Base-by-base conservation (phyloP, 2,888 invertebrate species). In the Byasa hedistus region DNA sequence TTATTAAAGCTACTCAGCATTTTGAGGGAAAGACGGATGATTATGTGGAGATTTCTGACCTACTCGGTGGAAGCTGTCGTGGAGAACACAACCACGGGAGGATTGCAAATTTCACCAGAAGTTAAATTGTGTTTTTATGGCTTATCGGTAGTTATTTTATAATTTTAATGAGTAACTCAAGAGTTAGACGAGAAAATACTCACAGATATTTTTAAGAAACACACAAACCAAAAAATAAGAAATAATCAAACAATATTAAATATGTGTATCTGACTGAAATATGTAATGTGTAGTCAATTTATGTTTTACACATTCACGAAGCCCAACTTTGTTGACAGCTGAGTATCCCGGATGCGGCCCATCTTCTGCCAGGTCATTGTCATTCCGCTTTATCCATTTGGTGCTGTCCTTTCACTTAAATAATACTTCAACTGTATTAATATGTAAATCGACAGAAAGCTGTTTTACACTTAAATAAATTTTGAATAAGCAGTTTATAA, bases 321-420 rank as follows among this genome's bases (percentile, higher is more conserved):
- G 67, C 55, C 67, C 59, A 60, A 36, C 61, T 54, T 44, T 24
- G 64, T 17, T 61, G 64, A 61, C 67, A 68, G 64, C 57, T 57
- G 57, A 60, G 48, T 52, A 57, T 62, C 56, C 67, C 67, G 67
- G 67, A 68, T 59, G 61, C 62, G 59, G 58, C 61, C 48, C 65
- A 68, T 68, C 61, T 65, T 65, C 68, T 24, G 61, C 24, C 64
- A 68, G 65, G 57, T 65, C 61, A 68, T 68, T 68, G 68, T 68
- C 63, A 65, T 59, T 61, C 59, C 63, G 66, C 48, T 62, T 60
- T 36, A 39, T 24, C 44, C 54, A 39, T 52, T 63, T 52, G 32
- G 51, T 52, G 27, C 8, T 44, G 64, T 57, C 60, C 56, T 57
- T 60, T 67, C 67, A 67, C 60, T 67, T 58, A 59, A 52, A 61